Evolutionary conservation across 2,888 invertebrate species (phyloP), one percentile per base, ranked within the genome.

Genomic region (Loripinus fragilis): DNA sequence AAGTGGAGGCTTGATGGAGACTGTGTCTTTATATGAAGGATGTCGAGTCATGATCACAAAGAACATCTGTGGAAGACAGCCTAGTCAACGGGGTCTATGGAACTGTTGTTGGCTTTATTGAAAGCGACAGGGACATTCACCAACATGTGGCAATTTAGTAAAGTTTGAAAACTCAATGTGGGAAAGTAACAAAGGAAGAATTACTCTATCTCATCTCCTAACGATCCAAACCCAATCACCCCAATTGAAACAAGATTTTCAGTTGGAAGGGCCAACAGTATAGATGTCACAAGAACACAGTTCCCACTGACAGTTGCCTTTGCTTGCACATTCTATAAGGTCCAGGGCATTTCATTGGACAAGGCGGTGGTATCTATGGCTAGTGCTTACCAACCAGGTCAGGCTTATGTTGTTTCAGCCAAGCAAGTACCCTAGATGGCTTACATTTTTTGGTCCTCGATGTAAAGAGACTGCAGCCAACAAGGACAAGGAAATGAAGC

Each of bases 21-120:
- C 69, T 50, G 38, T 81, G 2, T 45, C 60, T 20, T 35, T 82
- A 64, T 70, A 52, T 42, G 35, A 73, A 3, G 66, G 42, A 33
- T 77, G 74, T 48, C 28, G 77, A 25, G 78, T 81, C 17, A 70
- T 76, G 41, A 52, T 78, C 7, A 78, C 71, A 38, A 75, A 68
- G 23, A 79, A 81, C 45, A 74, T 79, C n/a, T 71, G 73, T 79
- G 74, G n/a, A 38, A 30, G 78, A 81, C 67, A 78, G 81, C 1
- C 66, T 81, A 33, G 78, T 78, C 0, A 78, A 81, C 52, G 71
- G 72, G 28, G 78, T 64, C 17, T 8, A 67, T 38, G 74, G 77
- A 1, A 33, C 30, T 38, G 77, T 77, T 2, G 52, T 25, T 30
- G 75, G 76, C 1, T 79, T 71, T 33, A 69, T 65, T 8, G 2